Percentiles rank a stretch among this genome's conserved stretches.
These are phyloP conservation scores for Tinea trinotella DNA, from an alignment of 2,888 invertebrate genomes.

Conservation along the genomic window DNA sequence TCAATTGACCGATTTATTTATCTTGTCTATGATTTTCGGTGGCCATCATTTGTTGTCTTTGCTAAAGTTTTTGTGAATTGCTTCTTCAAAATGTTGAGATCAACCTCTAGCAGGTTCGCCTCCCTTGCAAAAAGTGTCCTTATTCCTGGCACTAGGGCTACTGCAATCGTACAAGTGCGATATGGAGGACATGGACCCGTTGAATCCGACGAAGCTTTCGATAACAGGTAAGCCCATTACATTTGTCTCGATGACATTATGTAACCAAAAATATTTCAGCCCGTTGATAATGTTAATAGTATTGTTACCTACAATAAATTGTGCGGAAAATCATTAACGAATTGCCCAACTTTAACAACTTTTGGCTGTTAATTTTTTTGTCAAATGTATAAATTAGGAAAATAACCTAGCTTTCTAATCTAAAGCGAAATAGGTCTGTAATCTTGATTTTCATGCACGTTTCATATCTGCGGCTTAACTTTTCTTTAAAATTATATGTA, in stretches of 20 bases:
- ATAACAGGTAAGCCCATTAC: slow-evolving; percentile 72
- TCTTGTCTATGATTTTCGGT: slow-evolving; percentile 40
- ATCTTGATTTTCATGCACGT: too few relatives aligned
- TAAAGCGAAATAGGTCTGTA: too few relatives aligned
- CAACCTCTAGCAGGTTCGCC: slow-evolving; percentile 51
- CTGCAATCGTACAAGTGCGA: slow-evolving; percentile 43
- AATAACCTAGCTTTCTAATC: too few relatives aligned
- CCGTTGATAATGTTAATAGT: slow-evolving; percentile 1
- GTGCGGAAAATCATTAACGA: too few relatives aligned
- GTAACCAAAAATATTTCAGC: slow-evolving; percentile 35
- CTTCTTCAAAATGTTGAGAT: slow-evolving; percentile 56
- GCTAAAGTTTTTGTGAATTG: slow-evolving; percentile 36
- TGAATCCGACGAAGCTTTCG: slow-evolving; percentile 90
- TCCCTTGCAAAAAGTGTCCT: slow-evolving; percentile 55
- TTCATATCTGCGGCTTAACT: too few relatives aligned
- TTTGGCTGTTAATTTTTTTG: neutral
- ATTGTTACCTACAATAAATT: too few relatives aligned
- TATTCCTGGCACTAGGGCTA: slow-evolving; percentile 44
- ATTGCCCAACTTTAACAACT: too few relatives aligned
- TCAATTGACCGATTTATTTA: neutral
- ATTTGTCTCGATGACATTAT: slow-evolving; percentile 52
- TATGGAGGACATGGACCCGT: slow-evolving; percentile 59
- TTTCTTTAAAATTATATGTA: too few relatives aligned
- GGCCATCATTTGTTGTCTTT: slow-evolving; percentile 64
- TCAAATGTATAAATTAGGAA: too few relatives aligned